These are phyloP conservation scores for Patiria miniata DNA, from an alignment of 35 echinoderm and acorn worm species.

Conservation along the genomic window DNA sequence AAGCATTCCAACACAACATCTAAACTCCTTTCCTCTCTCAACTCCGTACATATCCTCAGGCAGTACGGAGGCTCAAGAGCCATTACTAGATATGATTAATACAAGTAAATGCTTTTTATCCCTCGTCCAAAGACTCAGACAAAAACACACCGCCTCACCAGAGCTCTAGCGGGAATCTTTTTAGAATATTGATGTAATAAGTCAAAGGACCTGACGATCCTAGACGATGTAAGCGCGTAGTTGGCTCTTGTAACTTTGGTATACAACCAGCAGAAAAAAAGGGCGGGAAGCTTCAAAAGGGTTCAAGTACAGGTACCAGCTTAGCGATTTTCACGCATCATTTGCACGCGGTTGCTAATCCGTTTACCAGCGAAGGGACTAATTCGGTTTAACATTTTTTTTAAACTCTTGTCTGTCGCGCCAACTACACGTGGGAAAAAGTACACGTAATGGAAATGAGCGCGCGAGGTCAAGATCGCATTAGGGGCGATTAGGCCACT, in stretches of 20 bases:
- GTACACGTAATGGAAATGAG: neutral
- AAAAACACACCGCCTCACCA: neutral
- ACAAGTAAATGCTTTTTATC: slow-evolving; percentile 10
- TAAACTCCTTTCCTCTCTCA: neutral
- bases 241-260: no score
- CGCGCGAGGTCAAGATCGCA: neutral
- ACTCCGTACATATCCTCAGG: neutral
- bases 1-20: no score
- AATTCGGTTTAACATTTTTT: neutral
- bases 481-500: neutral
- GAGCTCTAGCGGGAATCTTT: neutral
- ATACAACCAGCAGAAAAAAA: no score
- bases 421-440: neutral
- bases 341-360: neutral
- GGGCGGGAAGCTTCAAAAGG: neutral
- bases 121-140: neutral
- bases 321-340: neutral
- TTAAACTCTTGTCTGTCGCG: neutral
- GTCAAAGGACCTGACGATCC: neutral
- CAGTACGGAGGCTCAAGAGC: neutral
- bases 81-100: slow-evolving; percentile 22
- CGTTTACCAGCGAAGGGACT: neutral
- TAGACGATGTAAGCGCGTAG: neutral
- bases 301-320: slow-evolving; percentile 6
- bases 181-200: neutral